phyloP scores from a whole-genome alignment of 2,797 vertebrate species.

The Tokudaia tokunoshimensis region DNA sequence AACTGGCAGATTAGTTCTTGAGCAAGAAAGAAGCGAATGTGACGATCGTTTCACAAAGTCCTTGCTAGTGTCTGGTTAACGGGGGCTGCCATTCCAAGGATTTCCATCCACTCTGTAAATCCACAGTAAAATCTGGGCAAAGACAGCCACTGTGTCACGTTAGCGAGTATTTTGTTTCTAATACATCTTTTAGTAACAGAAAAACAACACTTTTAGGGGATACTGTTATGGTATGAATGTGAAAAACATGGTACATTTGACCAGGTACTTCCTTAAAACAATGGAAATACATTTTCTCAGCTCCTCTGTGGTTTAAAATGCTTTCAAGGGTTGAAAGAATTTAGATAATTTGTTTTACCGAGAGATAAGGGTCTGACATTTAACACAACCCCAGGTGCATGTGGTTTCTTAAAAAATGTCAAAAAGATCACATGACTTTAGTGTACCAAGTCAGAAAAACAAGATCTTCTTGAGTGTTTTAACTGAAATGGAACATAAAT shows the following conservation, averaged over 20 bases:
- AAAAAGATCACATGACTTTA: constrained; percentile 91
- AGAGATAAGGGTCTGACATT: constrained; percentile 92
- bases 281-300: constrained; percentile 82
- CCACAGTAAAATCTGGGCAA: constrained; percentile 31
- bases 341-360: constrained; percentile 88
- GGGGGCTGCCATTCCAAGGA: background rate
- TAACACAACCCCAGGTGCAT: constrained; percentile 94
- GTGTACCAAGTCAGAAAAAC: constrained; percentile 90
- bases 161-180: constrained; percentile 54
- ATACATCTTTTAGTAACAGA: constrained; percentile 74
- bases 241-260: constrained; percentile 83
- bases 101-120: constrained; percentile 30
- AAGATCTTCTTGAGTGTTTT: constrained; percentile 84
- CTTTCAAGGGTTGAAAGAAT: constrained; percentile 87
- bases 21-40: constrained; percentile 8
- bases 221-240: constrained; percentile 78
- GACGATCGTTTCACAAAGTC: constrained; percentile 26
- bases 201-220: constrained; percentile 74
- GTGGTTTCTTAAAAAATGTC: constrained; percentile 95
- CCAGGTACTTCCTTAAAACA: constrained; percentile 87
- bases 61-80: constrained; percentile 3
- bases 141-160: constrained; percentile 8
- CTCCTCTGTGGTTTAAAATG: constrained; percentile 88
- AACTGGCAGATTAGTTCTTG: background rate
- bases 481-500: constrained; percentile 80